Conservation (phyloP, 2,797 vertebrate species). For the Ambastaia sidthimunki region DNA sequence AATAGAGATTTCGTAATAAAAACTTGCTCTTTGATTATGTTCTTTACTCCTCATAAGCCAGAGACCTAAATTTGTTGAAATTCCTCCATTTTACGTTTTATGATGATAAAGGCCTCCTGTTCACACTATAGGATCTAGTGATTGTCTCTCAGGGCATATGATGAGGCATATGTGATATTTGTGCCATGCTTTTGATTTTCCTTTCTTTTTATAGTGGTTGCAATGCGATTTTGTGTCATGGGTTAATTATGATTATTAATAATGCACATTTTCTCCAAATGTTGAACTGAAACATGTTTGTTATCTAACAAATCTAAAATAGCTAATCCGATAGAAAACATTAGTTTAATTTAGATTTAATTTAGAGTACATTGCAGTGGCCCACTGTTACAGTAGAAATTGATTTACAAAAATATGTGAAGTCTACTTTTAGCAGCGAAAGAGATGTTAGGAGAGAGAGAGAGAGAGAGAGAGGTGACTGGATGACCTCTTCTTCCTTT, state of each 20-base stretch:
- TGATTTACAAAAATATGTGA: too few relatives aligned
- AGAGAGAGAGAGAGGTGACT: slow-evolving; percentile 71
- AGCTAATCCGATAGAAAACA: background rate
- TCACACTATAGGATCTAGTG: slow-evolving; percentile 73
- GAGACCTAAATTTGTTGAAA: slow-evolving; percentile 74
- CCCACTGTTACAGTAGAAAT: background rate
- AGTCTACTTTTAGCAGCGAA: background rate
- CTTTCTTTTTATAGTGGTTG: slow-evolving; percentile 32
- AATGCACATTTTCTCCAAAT: background rate
- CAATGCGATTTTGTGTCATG: background rate
- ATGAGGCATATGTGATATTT: background rate
- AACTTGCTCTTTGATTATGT: slow-evolving; percentile 76
- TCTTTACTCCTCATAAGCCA: slow-evolving; percentile 68
- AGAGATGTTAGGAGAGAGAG: background rate
- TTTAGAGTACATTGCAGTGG: slow-evolving; percentile 10
- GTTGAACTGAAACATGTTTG: background rate
- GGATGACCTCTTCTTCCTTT: slow-evolving; percentile 69
- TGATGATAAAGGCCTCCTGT: slow-evolving; percentile 76
- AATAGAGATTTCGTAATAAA: slow-evolving; percentile 81
- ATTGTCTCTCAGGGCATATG: slow-evolving; percentile 77
- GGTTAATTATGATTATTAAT: background rate
- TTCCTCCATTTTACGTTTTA: slow-evolving; percentile 81
- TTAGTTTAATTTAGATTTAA: background rate
- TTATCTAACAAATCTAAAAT: background rate
- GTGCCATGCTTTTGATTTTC: background rate